A percentile compares a stretch with the other conserved stretches of the same genome.
Conservation (phyloP, 2,797 vertebrate genomes). For the Silurus lanzhouensis region DNA sequence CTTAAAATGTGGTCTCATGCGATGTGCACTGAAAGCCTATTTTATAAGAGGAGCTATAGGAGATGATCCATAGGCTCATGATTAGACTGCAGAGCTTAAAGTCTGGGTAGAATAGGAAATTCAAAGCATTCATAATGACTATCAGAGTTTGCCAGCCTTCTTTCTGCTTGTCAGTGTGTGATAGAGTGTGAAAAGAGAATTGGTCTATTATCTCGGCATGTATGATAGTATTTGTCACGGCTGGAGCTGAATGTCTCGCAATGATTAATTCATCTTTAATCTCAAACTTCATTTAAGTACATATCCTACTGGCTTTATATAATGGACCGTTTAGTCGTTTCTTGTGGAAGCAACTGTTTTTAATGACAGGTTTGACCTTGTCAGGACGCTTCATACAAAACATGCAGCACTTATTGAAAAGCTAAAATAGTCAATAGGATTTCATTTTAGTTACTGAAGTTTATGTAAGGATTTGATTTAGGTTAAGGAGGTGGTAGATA, state of each 20-base stretch:
- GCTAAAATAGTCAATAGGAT: no score
- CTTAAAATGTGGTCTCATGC: background rate
- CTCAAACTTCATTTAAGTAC: background rate
- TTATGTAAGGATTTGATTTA: background rate
- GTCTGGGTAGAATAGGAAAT: background rate
- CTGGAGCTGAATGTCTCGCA: conserved; percentile 5
- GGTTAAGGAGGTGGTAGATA: background rate
- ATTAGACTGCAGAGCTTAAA: conserved; percentile 12
- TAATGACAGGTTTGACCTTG: conserved; percentile 17
- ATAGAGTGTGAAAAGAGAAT: conserved; percentile 21
- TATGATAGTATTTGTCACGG: conserved; percentile 22
- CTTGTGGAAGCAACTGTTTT: conserved; percentile 35
- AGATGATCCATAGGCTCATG: background rate
- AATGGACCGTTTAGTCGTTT: conserved; percentile 10
- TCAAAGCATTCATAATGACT: background rate
- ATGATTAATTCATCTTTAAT: conserved; percentile 24
- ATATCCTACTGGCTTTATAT: background rate
- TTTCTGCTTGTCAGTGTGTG: conserved; percentile 4
- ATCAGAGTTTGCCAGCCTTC: background rate
- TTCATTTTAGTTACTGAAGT: background rate
- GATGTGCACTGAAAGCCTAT: background rate
- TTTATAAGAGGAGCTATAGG: conserved; percentile 14
- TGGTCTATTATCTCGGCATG: conserved; percentile 15
- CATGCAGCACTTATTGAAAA: background rate
- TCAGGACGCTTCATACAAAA: background rate